Conservation (phyloP, 2,113 vertebrate genomes). For the Semnornis frantzii region DNA sequence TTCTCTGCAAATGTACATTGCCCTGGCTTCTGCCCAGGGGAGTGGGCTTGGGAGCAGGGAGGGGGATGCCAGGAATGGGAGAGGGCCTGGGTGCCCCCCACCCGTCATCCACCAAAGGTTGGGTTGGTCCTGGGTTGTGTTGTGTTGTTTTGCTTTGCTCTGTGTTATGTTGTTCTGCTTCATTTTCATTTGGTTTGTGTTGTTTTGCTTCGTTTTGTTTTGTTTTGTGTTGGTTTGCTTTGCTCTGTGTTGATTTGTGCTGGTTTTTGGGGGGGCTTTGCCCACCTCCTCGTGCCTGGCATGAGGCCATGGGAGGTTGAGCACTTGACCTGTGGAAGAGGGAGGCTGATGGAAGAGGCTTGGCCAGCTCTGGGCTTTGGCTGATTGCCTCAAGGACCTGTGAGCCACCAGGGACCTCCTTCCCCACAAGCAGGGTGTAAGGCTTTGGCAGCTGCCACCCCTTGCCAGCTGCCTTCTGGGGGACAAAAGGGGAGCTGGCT, state of each 20-base stretch:
- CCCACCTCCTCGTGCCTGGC: neutral
- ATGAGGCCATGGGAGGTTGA: neutral
- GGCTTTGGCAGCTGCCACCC: neutral
- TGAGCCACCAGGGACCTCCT: neutral
- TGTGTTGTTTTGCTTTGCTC: no score
- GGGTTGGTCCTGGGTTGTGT: no score
- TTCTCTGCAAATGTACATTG: constrained; percentile 79
- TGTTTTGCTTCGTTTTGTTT: no score
- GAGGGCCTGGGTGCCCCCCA: neutral
- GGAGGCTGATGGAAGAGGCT: neutral
- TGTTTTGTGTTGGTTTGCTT: no score
- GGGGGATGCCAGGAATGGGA: neutral
- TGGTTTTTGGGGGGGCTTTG: neutral
- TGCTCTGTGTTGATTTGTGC: no score
- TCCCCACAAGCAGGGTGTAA: neutral
- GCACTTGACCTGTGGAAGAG: neutral
- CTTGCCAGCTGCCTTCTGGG: neutral
- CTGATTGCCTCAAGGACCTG: no score
- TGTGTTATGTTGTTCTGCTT: no score
- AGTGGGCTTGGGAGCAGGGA: neutral
- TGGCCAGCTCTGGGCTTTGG: neutral
- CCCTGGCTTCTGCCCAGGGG: constrained; percentile 63
- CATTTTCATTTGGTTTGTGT: no score
- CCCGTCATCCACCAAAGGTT: neutral
- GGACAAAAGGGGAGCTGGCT: neutral